phyloP scores from a whole-genome alignment of 2,797 vertebrate genomes.

The Siniperca scherzeri region DNA sequence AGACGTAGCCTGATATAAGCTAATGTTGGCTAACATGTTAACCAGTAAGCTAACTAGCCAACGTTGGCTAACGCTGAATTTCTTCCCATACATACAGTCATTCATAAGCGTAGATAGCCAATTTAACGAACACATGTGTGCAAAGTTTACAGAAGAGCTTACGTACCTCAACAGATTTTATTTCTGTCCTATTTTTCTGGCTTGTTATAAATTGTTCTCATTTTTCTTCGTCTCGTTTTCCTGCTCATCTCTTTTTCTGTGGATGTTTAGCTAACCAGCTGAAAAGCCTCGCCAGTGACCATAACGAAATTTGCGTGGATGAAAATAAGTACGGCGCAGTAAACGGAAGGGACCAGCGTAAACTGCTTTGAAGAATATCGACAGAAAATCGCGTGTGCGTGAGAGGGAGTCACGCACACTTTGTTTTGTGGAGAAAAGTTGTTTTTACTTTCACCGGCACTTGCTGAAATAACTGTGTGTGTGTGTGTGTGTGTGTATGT shows the following conservation, averaged over 20 bases:
- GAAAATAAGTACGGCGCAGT: rapidly evolving
- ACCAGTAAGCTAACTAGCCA: constrained; percentile 65
- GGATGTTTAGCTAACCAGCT: constrained; percentile 81
- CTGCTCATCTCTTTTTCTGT: constrained; percentile 72
- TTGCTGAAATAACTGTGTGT: background rate
- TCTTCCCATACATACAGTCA: constrained; percentile 46
- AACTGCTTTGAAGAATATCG: constrained; percentile 44
- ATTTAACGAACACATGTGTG: background rate
- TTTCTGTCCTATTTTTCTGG: constrained; percentile 2
- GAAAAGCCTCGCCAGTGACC: constrained; percentile 59
- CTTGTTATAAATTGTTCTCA: constrained; percentile 31
- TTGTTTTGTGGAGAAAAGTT: constrained; percentile 38
- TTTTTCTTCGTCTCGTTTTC: constrained; percentile 69
- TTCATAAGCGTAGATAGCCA: constrained; percentile 41
- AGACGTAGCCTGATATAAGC: constrained; percentile 31
- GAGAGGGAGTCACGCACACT: constrained; percentile 31
- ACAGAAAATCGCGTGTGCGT: background rate
- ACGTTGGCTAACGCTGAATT: constrained; percentile 68
- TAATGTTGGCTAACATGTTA: constrained; percentile 60
- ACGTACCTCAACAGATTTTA: constrained; percentile 52
- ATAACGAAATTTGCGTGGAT: constrained; percentile 54
- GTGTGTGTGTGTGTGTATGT: no score
- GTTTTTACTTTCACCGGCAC: constrained; percentile 18
- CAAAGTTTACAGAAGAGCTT: background rate
- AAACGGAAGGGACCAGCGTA: background rate